Evolutionary conservation across 1,140 invertebrate genomes (phyloP).

Genomic region (Nylanderia fulva): DNA sequence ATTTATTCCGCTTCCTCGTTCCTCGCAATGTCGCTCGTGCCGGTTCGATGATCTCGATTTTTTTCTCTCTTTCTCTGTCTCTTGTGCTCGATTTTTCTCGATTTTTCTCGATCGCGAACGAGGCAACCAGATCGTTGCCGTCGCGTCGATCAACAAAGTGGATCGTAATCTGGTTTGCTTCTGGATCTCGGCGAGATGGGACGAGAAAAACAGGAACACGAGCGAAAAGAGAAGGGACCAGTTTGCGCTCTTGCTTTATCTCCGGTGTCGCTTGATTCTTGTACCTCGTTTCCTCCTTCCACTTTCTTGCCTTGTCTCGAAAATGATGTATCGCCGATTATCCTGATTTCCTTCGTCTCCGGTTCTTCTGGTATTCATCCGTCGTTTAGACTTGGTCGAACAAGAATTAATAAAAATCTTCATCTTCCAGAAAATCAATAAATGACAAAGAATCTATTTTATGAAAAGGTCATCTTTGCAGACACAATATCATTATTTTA

Average conservation of each 20-base stretch:
- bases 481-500: no score
- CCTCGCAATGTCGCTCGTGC: background rate
- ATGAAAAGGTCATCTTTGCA: no score
- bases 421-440: background rate
- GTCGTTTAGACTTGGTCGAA: background rate
- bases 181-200: conserved; percentile 29
- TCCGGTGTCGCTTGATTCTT: conserved; percentile 51
- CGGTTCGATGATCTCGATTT: conserved; percentile 45
- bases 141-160: conserved; percentile 52
- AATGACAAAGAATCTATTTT: background rate
- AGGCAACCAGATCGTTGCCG: conserved; percentile 52
- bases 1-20: background rate
- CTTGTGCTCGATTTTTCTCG: background rate
- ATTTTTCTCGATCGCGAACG: conserved; percentile 61
- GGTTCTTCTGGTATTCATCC: conserved; percentile 47
- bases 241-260: conserved; percentile 35
- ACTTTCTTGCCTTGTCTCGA: conserved; percentile 13
- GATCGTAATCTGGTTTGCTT: conserved; percentile 67
- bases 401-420: background rate
- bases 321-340: conserved; percentile 22
- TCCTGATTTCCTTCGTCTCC: conserved; percentile 33
- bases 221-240: conserved; percentile 28
- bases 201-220: conserved; percentile 48
- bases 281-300: conserved; percentile 7
- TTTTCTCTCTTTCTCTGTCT: background rate